Conservation (phyloP, 2,888 invertebrate species). For the Encarsia formosa region DNA sequence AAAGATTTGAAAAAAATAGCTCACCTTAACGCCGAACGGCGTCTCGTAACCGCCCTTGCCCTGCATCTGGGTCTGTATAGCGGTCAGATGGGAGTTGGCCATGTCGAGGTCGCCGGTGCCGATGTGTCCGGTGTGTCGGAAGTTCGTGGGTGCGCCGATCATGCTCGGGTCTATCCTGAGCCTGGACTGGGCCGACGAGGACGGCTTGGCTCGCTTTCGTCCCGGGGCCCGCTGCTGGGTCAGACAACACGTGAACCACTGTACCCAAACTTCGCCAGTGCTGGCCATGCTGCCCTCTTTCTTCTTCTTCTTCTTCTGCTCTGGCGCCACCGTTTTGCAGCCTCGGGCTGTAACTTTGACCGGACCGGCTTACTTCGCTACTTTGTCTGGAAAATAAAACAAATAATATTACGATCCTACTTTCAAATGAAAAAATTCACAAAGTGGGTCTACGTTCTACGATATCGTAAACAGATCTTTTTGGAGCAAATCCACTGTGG, state of each 20-base stretch:
- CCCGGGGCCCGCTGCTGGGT: slow-evolving; percentile 56
- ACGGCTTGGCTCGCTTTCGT: slow-evolving; percentile 37
- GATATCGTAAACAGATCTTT: no score
- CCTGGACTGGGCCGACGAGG: slow-evolving; percentile 44
- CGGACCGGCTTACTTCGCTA: no score
- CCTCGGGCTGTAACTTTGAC: no score
- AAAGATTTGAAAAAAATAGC: not conserved
- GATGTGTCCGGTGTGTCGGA: slow-evolving; percentile 89
- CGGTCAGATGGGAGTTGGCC: slow-evolving; percentile 76
- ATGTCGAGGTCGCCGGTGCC: slow-evolving; percentile 86
- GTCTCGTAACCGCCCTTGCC: slow-evolving; percentile 93
- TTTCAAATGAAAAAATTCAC: no score
- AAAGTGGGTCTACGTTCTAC: no score
- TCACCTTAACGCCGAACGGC: slow-evolving; percentile 60
- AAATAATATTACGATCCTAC: not conserved
- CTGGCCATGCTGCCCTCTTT: slow-evolving; percentile 58
- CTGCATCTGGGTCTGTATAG: slow-evolving; percentile 91
- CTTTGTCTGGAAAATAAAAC: not conserved
- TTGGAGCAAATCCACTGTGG: no score
- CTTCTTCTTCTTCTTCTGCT: slow-evolving; percentile 12
- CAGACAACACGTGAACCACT: slow-evolving; percentile 89
- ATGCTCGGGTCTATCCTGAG: slow-evolving; percentile 85
- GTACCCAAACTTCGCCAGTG: slow-evolving; percentile 82
- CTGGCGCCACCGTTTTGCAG: slow-evolving; percentile 3
- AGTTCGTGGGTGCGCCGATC: slow-evolving; percentile 95